phyloP scores from a whole-genome alignment of 2,888 invertebrate species.

The Leucozona laternaria region DNA sequence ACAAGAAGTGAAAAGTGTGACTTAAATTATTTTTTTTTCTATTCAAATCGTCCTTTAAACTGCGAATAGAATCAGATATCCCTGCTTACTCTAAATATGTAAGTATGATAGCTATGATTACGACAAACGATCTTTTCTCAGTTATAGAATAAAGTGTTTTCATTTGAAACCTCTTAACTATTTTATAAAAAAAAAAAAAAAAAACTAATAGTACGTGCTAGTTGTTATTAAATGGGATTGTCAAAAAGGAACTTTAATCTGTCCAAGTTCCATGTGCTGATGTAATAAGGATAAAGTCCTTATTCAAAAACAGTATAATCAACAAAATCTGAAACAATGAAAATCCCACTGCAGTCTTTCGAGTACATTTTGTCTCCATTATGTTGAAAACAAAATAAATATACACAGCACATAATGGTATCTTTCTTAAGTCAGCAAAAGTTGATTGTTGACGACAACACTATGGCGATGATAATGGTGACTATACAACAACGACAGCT shows the following conservation, averaged over 20 bases:
- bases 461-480: neutral
- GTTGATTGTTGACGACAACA: conserved; percentile 57
- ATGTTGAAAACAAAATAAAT: conserved; percentile 26
- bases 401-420: conserved; percentile 31
- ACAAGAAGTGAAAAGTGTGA: neutral
- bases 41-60: neutral
- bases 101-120: no score
- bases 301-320: conserved; percentile 48
- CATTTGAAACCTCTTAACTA: neutral
- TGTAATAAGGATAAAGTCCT: conserved; percentile 30
- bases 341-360: conserved; percentile 51
- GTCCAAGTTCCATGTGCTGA: neutral
- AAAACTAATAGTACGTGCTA: conserved; percentile 5
- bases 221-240: neutral
- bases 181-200: neutral
- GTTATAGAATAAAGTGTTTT: neutral
- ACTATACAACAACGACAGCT: neutral
- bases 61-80: neutral
- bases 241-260: conserved; percentile 9
- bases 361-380: conserved; percentile 44
- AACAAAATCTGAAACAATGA: conserved; percentile 57
- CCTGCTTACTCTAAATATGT: neutral
- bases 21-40: neutral
- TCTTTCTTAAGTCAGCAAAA: conserved; percentile 7
- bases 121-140: no score